These are phyloP conservation scores for Myrmophylax atrothorax DNA, from an alignment of 2,113 vertebrate species.

Conservation along the genomic window DNA sequence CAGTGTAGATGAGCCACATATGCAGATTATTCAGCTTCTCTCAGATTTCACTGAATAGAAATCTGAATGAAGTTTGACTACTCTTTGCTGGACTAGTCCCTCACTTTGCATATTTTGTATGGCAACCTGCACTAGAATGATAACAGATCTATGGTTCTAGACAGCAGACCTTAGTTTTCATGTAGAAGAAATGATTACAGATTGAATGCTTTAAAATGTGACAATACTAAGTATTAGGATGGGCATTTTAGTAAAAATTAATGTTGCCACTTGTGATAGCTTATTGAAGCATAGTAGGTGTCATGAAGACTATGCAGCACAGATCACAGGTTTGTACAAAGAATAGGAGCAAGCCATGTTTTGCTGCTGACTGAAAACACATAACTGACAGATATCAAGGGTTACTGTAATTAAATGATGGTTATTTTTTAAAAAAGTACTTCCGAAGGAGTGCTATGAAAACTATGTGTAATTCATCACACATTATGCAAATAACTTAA, in stretches of 20 bases:
- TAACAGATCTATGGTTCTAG: background rate
- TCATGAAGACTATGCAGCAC: background rate
- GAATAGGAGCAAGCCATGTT: background rate
- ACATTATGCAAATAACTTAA: slow-evolving; percentile 19
- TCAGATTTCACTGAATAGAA: background rate
- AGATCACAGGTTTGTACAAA: background rate
- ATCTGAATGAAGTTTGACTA: background rate
- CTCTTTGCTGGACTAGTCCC: background rate
- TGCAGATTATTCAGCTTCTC: background rate
- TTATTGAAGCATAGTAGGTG: background rate
- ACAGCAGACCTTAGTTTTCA: background rate
- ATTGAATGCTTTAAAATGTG: background rate
- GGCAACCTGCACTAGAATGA: background rate
- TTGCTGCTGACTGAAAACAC: background rate
- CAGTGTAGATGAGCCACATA: background rate
- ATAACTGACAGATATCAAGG: background rate
- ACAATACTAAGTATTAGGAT: background rate
- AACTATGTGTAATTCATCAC: background rate
- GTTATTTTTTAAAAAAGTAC: background rate
- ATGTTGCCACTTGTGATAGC: background rate
- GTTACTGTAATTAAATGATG: background rate
- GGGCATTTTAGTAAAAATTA: background rate
- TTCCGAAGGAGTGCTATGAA: background rate
- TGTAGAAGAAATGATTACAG: background rate
- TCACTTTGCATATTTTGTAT: background rate